Evolutionary conservation across 2,113 vertebrate species (phyloP).

Genomic region (Pelmatolapia mariae): DNA sequence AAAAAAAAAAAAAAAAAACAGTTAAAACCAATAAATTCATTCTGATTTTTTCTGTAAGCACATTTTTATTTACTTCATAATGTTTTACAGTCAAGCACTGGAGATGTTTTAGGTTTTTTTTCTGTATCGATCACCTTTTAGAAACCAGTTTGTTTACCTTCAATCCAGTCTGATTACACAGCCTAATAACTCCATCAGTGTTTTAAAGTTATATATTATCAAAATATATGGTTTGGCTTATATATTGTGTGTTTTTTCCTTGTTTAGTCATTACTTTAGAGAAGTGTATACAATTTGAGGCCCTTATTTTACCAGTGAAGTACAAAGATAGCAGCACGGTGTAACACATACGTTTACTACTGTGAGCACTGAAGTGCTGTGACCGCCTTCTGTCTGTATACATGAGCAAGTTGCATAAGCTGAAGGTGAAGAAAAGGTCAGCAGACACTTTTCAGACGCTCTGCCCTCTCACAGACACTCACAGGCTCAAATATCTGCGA

Average conservation of each 20-base stretch:
- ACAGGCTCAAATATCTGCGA: neutral
- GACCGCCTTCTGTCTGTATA: neutral
- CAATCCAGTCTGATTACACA: neutral
- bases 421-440: conserved; percentile 16
- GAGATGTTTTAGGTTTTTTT: neutral
- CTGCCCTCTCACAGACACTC: neutral
- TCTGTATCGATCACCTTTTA: neutral
- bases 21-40: neutral
- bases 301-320: neutral
- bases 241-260: neutral
- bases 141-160: neutral
- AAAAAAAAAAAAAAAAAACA: no score
- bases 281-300: neutral
- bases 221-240: neutral
- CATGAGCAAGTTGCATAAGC: neutral
- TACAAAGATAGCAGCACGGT: neutral
- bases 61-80: neutral
- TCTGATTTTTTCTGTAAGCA: neutral
- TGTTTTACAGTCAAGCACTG: neutral
- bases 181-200: no score
- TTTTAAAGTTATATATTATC: neutral
- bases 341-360: neutral
- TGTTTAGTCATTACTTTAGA: neutral
- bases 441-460: neutral
- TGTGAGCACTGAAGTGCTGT: neutral